Conservation (phyloP, 2,888 invertebrate species). For the Unio pictorum region DNA sequence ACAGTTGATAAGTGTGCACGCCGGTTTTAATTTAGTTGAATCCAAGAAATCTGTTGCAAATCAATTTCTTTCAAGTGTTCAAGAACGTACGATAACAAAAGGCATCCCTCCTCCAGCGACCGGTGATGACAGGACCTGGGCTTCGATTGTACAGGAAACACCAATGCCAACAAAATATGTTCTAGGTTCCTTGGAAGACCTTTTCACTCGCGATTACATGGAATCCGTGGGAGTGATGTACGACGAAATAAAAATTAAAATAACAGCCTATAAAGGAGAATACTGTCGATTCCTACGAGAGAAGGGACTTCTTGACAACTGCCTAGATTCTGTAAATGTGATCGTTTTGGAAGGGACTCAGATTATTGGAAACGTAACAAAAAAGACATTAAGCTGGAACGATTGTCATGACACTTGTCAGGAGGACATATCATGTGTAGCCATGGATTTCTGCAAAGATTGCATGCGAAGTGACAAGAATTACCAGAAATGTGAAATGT, state of each 20-base stretch:
- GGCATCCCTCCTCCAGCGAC: slow-evolving; percentile 17
- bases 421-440: too few relatives aligned
- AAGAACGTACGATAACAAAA: slow-evolving; percentile 15
- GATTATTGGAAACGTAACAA: too few relatives aligned
- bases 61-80: slow-evolving; percentile 10
- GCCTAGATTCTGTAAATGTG: not conserved
- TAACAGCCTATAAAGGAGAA: not conserved
- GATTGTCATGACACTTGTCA: too few relatives aligned
- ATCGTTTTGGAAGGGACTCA: too few relatives aligned
- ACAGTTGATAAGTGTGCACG: slow-evolving; percentile 6
- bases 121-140: slow-evolving; percentile 18
- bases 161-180: slow-evolving; percentile 14
- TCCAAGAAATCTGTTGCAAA: slow-evolving; percentile 6
- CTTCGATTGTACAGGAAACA: slow-evolving; percentile 14
- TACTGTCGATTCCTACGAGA: slow-evolving; percentile 6
- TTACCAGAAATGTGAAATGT: too few relatives aligned
- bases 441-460: too few relatives aligned
- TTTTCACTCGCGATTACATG: slow-evolving; percentile 19
- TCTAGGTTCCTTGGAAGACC: slow-evolving; percentile 12
- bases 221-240: slow-evolving; percentile 7
- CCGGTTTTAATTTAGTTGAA: slow-evolving; percentile 5
- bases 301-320: slow-evolving; percentile 7
- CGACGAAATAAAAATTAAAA: slow-evolving; percentile 6
- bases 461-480: too few relatives aligned
- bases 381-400: too few relatives aligned